Conservation (phyloP, 2,888 invertebrate species). For the Drosophila cracens region DNA sequence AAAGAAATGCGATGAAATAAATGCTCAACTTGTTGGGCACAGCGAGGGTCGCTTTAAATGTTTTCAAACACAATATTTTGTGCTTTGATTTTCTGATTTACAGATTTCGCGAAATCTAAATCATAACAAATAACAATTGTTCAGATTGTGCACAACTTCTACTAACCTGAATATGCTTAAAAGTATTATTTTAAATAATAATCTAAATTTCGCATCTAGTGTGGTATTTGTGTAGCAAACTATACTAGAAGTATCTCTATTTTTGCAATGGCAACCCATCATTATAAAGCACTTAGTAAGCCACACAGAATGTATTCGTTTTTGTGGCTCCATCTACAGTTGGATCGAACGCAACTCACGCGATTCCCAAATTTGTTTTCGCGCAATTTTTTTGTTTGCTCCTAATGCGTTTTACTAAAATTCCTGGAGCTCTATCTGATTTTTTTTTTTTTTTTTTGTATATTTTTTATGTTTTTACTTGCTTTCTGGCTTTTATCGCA, state of each 20-base stretch:
- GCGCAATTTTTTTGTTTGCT: slow-evolving; percentile 22
- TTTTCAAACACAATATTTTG: background rate
- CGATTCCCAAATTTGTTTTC: slow-evolving; percentile 51
- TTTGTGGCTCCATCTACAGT: slow-evolving; percentile 28
- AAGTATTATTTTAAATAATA: background rate
- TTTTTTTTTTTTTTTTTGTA: background rate
- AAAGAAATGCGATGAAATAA: slow-evolving; percentile 14
- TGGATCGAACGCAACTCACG: slow-evolving; percentile 30
- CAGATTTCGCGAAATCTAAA: background rate
- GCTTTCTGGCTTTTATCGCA: slow-evolving; percentile 58
- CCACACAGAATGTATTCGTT: background rate
- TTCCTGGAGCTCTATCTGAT: slow-evolving; percentile 13
- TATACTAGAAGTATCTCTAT: no score
- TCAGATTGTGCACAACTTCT: background rate
- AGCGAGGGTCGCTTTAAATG: slow-evolving; percentile 31
- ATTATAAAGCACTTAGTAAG: slow-evolving; percentile 2
- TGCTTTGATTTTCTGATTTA: background rate
- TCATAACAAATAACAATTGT: background rate
- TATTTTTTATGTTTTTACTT: slow-evolving; percentile 6
- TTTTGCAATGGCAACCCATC: background rate
- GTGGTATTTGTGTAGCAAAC: background rate
- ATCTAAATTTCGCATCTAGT: no score
- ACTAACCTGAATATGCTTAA: background rate
- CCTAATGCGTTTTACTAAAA: slow-evolving; percentile 37
- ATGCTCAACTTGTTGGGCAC: slow-evolving; percentile 40